Evolutionary conservation across 2,888 invertebrate genomes (phyloP).

Genomic region (Ochropacha duplaris): DNA sequence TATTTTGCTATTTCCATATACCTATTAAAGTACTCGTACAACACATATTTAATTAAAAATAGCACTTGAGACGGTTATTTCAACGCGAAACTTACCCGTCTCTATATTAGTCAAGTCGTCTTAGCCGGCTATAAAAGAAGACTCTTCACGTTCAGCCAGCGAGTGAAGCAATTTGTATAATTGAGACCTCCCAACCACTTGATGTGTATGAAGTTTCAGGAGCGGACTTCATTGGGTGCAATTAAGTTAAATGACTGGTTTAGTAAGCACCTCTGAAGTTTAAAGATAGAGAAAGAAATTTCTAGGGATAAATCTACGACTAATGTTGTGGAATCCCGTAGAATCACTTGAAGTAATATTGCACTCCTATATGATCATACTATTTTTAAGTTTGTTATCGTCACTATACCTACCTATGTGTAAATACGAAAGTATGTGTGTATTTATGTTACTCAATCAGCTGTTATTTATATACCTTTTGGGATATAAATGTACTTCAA

Average conservation of each 20-base stretch:
- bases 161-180: conserved; percentile 12
- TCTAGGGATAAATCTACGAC: not conserved
- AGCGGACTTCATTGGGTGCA: conserved; percentile 4
- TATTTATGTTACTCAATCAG: too few relatives aligned
- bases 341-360: not conserved
- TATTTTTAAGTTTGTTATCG: too few relatives aligned
- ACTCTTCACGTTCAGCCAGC: conserved; percentile 3
- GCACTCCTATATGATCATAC: not conserved
- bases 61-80: conserved; percentile 1
- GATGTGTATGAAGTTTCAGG: conserved; percentile 1
- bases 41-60: not conserved
- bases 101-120: not conserved
- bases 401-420: too few relatives aligned
- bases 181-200: conserved; percentile 4
- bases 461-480: too few relatives aligned
- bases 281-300: conserved; percentile 6
- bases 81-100: not conserved
- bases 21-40: not conserved
- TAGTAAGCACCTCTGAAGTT: conserved; percentile 10
- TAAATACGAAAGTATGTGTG: too few relatives aligned
- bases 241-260: conserved; percentile 24
- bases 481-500: too few relatives aligned
- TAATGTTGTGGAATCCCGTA: not conserved
- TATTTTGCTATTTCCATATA: not conserved
- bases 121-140: conserved; percentile 2